Evolutionary conservation across 2,113 vertebrate species (phyloP), one percentile per base, ranked within the genome.

Genomic region (Pyxicephalus adspersus): DNA sequence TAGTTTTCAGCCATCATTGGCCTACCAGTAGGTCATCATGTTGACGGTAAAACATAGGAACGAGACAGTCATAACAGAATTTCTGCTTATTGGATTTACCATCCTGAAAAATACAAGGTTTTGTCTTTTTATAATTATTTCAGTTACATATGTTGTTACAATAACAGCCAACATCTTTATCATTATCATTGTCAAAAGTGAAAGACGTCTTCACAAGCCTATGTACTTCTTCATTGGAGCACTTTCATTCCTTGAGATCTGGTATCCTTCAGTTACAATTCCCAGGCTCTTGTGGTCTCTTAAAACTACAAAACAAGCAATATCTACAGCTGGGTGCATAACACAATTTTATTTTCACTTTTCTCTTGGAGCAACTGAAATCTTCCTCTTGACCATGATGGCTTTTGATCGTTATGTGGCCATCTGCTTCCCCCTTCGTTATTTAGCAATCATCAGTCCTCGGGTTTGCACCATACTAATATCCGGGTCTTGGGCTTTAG

Each of bases 291-390:
- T 82, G 6, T 38, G 61, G 29, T 16, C 71, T 29, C 31, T 82
- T 17, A 1, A 26, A 6, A 66, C 15, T 6, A 60, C 9, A 9
- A 16, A 75, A 5, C 18, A 58, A 65, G 45, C 71, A 6, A 82
- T 82, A 22, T 75, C 80, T 25, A n/a, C 50, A 20, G 20, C 51
- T 4, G 80, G 61, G 8, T 82, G 80, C 22, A 50, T 82, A 4
- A 28, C 70, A 15, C 80, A 82, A 23, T 74, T 82, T 75, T 82
- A 58, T 82, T 82, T 82, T 34, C 80, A 66, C 29, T 82, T 75
- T 66, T 57, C 45, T 17, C 31, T 64, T 28, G 80, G 80, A 16
- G 50, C 54, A 31, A 65, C 31, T 17, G 45, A 82, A n/a, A 65
- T 58, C 28, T 75, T 82, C 11, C 29, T 74, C 0, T 50, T 82